phyloP scores from a whole-genome alignment of 2,113 vertebrate genomes.

The Regulus satrapa region DNA sequence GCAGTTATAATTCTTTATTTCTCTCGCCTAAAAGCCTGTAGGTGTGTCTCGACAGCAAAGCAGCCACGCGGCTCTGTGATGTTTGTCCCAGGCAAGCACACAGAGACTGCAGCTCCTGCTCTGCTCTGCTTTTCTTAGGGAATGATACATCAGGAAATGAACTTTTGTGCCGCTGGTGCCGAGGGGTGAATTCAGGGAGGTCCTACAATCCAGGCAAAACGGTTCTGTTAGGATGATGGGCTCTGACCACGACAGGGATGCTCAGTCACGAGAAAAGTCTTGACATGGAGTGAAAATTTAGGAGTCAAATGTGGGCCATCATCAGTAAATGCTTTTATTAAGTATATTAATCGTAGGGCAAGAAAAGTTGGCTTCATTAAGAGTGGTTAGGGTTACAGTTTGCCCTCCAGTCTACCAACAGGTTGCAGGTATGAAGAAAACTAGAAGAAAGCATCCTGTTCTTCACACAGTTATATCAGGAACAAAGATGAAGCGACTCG shows the following conservation, averaged over 20 bases:
- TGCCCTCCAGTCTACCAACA: background rate
- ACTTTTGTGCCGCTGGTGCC: background rate
- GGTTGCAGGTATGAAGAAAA: background rate
- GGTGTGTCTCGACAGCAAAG: background rate
- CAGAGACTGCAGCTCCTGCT: background rate
- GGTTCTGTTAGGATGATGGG: background rate
- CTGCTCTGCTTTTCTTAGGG: background rate
- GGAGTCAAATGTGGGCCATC: background rate
- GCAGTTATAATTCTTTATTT: background rate
- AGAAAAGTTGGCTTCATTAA: conserved; percentile 13
- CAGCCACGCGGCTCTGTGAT: conserved; percentile 27
- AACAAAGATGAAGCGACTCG: background rate
- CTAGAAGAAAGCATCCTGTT: background rate
- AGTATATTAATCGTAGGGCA: background rate
- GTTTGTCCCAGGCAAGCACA: conserved; percentile 38
- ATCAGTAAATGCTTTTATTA: background rate
- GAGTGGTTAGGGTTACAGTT: background rate
- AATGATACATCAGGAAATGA: conserved; percentile 44
- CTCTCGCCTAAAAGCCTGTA: background rate
- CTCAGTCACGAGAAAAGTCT: background rate
- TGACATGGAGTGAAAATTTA: background rate
- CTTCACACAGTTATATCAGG: background rate
- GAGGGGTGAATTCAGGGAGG: background rate
- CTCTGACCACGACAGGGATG: background rate
- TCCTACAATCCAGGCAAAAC: background rate